Evolutionary conservation across 2,113 vertebrate genomes (phyloP).

Genomic region (Castor canadensis): DNA sequence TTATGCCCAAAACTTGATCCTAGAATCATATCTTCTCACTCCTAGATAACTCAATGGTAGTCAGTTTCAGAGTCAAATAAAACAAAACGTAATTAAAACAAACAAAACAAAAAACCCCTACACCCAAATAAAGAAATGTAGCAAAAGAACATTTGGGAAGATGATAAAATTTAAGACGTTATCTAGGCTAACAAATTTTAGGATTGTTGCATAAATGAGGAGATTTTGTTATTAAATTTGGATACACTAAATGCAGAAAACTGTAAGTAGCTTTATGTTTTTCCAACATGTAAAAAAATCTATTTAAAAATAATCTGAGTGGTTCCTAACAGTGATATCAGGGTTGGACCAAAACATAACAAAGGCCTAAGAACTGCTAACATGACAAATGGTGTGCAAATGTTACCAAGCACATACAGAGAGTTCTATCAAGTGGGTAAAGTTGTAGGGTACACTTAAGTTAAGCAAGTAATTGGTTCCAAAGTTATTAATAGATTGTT

Average conservation of each 20-base stretch:
- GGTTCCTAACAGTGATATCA: neutral
- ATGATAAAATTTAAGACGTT: neutral
- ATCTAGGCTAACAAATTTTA: neutral
- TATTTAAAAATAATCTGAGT: neutral
- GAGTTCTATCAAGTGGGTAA: neutral
- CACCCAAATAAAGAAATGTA: neutral
- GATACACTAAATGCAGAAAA: neutral
- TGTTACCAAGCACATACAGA: neutral
- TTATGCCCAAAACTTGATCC: neutral
- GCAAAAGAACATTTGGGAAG: neutral
- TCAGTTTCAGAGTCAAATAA: neutral
- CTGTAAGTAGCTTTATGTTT: neutral
- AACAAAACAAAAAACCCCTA: neutral
- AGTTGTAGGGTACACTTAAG: no score
- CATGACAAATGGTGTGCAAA: neutral
- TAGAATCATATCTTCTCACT: neutral
- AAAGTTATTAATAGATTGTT: neutral
- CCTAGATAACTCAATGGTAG: neutral
- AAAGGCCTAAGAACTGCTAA: neutral
- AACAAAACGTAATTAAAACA: neutral
- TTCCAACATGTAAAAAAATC: neutral
- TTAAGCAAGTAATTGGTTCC: neutral
- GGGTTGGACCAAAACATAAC: neutral
- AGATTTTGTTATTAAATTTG: neutral
- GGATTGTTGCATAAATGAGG: neutral